Percentiles rank a stretch among this genome's conserved stretches.
Evolutionary conservation across 2,113 vertebrate genomes (phyloP).

Genomic region (Hyperopisus bebe): DNA sequence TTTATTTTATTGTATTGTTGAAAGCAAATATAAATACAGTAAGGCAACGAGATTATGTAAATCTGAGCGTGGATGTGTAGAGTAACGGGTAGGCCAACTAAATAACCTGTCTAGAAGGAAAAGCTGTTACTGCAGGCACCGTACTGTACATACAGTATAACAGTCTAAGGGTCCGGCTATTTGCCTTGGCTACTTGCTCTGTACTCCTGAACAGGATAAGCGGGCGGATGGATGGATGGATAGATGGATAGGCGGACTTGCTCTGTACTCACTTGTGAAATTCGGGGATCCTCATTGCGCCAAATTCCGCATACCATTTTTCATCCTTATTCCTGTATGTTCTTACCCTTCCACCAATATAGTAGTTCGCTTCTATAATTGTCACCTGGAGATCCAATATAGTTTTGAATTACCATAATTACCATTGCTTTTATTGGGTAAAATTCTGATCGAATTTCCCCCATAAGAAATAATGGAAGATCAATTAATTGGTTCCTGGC

Average conservation of each 20-base stretch:
- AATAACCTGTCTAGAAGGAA: background rate
- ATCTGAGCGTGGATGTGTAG: background rate
- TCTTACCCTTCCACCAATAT: slow-evolving; percentile 68
- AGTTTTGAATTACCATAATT: background rate
- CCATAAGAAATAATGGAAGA: no score
- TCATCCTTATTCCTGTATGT: slow-evolving; percentile 64
- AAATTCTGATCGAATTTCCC: no score
- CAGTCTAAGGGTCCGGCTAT: background rate
- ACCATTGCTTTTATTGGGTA: background rate
- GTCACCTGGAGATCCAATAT: slow-evolving; percentile 58
- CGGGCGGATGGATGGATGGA: no score
- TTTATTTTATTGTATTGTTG: background rate
- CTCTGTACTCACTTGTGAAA: slow-evolving; percentile 59
- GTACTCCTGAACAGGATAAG: no score
- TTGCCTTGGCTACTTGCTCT: background rate
- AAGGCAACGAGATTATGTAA: background rate
- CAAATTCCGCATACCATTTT: slow-evolving; percentile 72
- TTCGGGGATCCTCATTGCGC: slow-evolving; percentile 74
- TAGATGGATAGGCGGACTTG: background rate
- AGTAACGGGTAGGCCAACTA: background rate
- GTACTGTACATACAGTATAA: background rate
- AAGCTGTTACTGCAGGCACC: background rate
- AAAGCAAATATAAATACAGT: background rate
- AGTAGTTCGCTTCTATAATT: slow-evolving; percentile 65
- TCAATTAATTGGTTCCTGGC: no score